A percentile compares a stretch with the other conserved stretches of the same genome.
Conservation (phyloP, 2,797 vertebrate genomes). For the Pipistrellus kuhlii region DNA sequence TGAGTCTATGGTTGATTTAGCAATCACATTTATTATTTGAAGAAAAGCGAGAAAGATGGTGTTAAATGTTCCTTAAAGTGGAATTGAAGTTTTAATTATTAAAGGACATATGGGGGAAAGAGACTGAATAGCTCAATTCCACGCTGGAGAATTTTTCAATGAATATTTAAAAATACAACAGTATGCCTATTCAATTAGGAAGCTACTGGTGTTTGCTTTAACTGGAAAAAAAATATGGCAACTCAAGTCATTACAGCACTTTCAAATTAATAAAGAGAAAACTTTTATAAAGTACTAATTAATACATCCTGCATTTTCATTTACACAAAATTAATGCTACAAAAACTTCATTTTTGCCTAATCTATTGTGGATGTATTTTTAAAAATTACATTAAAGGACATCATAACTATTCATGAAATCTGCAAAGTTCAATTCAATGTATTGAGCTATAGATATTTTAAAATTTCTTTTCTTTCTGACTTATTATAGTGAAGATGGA, state of each 20-base stretch:
- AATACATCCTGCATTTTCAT: not conserved
- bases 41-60: constrained; percentile 59
- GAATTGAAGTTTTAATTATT: constrained; percentile 76
- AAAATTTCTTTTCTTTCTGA: constrained; percentile 32
- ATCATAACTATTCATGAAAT: not conserved
- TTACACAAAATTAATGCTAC: not conserved
- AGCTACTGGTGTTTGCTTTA: not conserved
- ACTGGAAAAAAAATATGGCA: not conserved
- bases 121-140: constrained; percentile 44
- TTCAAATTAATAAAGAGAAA: constrained; percentile 36
- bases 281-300: not conserved
- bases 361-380: not conserved
- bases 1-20: constrained; percentile 62
- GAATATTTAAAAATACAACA: constrained; percentile 30
- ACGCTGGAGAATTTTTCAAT: not conserved
- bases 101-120: constrained; percentile 57
- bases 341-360: not conserved
- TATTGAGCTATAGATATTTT: not conserved
- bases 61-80: constrained; percentile 73
- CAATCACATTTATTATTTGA: constrained; percentile 70
- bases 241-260: not conserved
- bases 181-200: not conserved
- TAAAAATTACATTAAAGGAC: not conserved
- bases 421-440: not conserved
- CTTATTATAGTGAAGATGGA: not conserved